phyloP scores from a whole-genome alignment of 2,113 vertebrate species.

The Trachemys scripta region DNA sequence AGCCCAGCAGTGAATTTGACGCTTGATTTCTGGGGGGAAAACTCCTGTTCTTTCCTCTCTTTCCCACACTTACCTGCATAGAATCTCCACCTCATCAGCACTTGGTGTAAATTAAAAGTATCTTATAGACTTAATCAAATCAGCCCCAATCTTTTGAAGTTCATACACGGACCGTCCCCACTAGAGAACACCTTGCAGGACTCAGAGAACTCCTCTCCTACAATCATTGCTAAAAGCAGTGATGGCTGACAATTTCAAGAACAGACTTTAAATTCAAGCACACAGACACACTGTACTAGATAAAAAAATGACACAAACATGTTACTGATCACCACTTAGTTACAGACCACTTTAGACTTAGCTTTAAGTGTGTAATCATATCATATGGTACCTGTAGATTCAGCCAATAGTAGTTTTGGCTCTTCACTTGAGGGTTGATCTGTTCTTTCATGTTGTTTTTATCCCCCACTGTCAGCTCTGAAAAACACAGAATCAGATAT shows the following conservation, averaged over 20 bases:
- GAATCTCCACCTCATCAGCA: background rate
- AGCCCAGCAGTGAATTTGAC: rapidly evolving
- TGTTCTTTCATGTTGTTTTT: background rate
- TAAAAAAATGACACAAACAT: rapidly evolving
- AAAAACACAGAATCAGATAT: background rate
- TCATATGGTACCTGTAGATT: background rate
- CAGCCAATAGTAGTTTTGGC: background rate
- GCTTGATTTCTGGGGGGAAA: background rate
- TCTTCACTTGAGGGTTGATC: background rate
- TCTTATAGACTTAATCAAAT: background rate
- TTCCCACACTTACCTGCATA: background rate
- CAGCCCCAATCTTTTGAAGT: background rate
- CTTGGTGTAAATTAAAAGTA: background rate
- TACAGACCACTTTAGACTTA: rapidly evolving
- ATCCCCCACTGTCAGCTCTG: background rate
- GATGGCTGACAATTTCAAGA: background rate
- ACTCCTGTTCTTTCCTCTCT: background rate
- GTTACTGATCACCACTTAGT: background rate
- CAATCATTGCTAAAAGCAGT: background rate
- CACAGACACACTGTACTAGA: rapidly evolving
- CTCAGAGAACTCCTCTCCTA: background rate
- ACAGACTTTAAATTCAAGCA: background rate
- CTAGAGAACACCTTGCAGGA: background rate
- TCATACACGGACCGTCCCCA: background rate
- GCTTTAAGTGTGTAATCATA: background rate